These are phyloP conservation scores for Lordiphosa stackelbergi DNA, from an alignment of 1,140 invertebrate species.

Conservation along the genomic window DNA sequence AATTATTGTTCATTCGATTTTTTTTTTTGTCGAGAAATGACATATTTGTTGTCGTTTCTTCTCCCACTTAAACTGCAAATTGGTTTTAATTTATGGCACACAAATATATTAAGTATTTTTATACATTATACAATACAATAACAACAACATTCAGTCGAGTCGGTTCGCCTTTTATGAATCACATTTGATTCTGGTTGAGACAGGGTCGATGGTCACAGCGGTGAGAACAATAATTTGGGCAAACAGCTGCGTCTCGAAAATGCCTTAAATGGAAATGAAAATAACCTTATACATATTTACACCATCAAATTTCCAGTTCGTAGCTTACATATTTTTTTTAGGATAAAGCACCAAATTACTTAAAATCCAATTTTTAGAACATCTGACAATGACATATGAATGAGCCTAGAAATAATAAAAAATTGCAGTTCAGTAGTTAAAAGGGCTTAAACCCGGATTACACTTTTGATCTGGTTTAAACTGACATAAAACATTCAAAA, in stretches of 20 bases:
- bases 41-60: constrained; percentile 27
- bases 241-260: constrained; percentile 37
- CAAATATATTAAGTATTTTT: constrained; percentile 16
- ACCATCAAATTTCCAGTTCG: too few relatives aligned
- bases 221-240: constrained; percentile 15
- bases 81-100: constrained; percentile 35
- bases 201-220: constrained; percentile 35
- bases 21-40: not conserved
- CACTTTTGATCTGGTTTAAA: too few relatives aligned
- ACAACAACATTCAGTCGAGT: constrained; percentile 21
- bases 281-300: not conserved
- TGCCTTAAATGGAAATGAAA: constrained; percentile 15
- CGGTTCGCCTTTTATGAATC: constrained; percentile 35
- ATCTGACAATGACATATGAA: too few relatives aligned
- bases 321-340: too few relatives aligned
- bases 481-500: too few relatives aligned
- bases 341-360: too few relatives aligned
- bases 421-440: too few relatives aligned
- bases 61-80: constrained; percentile 31
- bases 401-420: too few relatives aligned
- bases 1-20: constrained; percentile 34
- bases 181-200: constrained; percentile 38
- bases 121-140: constrained; percentile 1
- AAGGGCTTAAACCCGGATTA: too few relatives aligned
- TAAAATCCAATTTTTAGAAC: too few relatives aligned